phyloP scores from a whole-genome alignment of 2,113 vertebrate species.

The Prionailurus viverrinus region DNA sequence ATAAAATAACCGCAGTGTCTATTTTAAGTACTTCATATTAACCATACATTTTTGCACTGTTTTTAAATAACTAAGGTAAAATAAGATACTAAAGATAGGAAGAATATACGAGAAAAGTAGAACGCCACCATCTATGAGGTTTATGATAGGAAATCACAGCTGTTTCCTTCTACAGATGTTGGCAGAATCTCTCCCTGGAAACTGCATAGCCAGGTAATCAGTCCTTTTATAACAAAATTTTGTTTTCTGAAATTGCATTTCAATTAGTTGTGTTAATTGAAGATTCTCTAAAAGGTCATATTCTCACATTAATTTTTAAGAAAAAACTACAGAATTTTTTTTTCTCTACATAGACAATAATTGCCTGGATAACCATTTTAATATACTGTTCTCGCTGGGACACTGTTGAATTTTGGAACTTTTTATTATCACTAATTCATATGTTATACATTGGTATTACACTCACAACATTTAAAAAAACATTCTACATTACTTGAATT shows the following conservation, averaged over 20 bases:
- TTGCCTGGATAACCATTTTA: not conserved
- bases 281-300: not conserved
- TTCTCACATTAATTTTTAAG: not conserved
- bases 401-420: not conserved
- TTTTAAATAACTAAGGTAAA: not conserved
- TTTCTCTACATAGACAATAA: not conserved
- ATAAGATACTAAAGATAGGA: not conserved
- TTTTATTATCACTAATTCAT: not conserved
- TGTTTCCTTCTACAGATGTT: not conserved
- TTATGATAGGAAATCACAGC: not conserved
- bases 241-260: not conserved
- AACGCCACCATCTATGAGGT: fast-evolving
- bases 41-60: not conserved
- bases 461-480: not conserved
- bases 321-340: not conserved
- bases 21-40: not conserved
- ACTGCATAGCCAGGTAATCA: not conserved
- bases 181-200: not conserved
- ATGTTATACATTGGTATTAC: not conserved
- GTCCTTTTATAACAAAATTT: not conserved
- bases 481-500: not conserved
- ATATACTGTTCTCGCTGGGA: not conserved
- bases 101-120: not conserved
- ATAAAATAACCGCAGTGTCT: not conserved
- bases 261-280: not conserved